phyloP scores from a whole-genome alignment of 1,140 invertebrate species.

The Cydia splendana region DNA sequence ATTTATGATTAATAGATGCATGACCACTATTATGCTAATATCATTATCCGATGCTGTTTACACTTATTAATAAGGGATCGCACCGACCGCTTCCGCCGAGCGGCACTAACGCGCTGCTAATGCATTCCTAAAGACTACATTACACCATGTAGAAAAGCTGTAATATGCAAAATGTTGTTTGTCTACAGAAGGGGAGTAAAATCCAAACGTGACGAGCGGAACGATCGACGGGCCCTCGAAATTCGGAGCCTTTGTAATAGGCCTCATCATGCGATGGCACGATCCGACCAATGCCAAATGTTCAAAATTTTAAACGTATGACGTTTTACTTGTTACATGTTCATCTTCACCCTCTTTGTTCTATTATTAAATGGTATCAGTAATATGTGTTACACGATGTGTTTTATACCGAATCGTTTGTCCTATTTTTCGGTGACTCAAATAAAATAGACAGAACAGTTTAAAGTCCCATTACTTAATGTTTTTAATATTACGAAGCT shows the following conservation, averaged over 20 bases:
- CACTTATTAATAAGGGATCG: conserved; percentile 16
- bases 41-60: neutral
- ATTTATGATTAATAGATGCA: neutral
- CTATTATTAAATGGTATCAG: neutral
- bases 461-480: too few species aligned
- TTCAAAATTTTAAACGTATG: conserved; percentile 64
- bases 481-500: too few species aligned
- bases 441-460: too few species aligned
- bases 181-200: conserved; percentile 54
- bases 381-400: neutral
- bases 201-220: conserved; percentile 68
- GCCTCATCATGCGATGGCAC: conserved; percentile 73
- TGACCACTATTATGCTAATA: conserved; percentile 13
- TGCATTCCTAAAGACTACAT: conserved; percentile 17
- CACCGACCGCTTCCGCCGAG: neutral
- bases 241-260: conserved; percentile 70
- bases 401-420: too few species aligned
- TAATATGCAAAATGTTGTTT: conserved; percentile 52
- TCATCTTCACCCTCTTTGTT: conserved; percentile 29
- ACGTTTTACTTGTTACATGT: conserved; percentile 55
- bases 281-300: conserved; percentile 64
- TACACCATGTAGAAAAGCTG: conserved; percentile 14
- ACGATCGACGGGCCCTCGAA: conserved; percentile 52
- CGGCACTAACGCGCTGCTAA: conserved; percentile 7
- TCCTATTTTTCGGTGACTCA: too few species aligned